Conservation (phyloP, 2,797 vertebrate genomes). For the Valencia hispanica region DNA sequence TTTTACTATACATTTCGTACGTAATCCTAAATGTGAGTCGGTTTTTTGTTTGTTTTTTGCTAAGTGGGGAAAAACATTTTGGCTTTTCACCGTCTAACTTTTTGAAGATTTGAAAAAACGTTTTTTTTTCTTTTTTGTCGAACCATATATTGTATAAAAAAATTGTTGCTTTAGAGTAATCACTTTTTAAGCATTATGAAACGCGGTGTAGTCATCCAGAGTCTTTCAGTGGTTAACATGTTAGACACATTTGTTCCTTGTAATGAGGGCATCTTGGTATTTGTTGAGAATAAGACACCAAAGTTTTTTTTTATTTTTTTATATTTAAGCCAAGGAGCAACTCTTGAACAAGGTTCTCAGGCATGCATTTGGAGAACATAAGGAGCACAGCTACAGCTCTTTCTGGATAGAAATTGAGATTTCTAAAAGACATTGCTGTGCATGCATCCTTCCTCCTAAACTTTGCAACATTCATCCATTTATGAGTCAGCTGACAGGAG, state of each 20-base stretch:
- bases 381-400: not conserved
- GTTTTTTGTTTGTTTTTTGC: not conserved
- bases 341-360: not conserved
- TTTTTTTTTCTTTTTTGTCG: not conserved
- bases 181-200: slow-evolving; percentile 26
- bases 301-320: too few species aligned
- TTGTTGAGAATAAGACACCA: not conserved
- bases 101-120: not conserved
- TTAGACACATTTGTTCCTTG: slow-evolving; percentile 20
- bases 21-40: not conserved
- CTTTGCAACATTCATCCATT: slow-evolving; percentile 7
- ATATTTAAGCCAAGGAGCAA: not conserved
- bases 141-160: not conserved
- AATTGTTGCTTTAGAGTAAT: not conserved
- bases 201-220: slow-evolving; percentile 46
- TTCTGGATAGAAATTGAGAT: slow-evolving; percentile 22
- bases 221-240: slow-evolving; percentile 61
- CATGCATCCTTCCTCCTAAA: not conserved
- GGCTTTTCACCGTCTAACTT: not conserved
- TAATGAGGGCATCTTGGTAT: slow-evolving; percentile 6
- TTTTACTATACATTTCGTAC: not conserved
- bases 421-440: slow-evolving; percentile 10
- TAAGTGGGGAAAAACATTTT: not conserved
- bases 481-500: slow-evolving; percentile 45
- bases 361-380: not conserved